These are phyloP conservation scores for Catagonus wagneri DNA, from an alignment of 2,113 vertebrate species.

Conservation along the genomic window DNA sequence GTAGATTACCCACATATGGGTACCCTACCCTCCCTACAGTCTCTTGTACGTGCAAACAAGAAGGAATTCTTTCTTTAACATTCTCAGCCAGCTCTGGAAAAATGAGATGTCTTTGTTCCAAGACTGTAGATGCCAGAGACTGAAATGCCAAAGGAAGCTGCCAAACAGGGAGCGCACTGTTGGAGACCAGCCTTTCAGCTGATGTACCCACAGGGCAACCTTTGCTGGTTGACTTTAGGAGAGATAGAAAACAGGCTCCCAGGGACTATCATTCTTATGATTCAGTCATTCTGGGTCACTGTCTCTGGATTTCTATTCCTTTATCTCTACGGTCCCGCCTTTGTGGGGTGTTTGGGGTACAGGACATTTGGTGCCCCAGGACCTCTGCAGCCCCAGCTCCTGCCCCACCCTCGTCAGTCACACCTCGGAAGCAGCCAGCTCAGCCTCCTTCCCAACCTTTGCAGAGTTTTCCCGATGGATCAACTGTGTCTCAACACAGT, in stretches of 20 bases:
- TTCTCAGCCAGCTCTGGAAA: slow-evolving; percentile 31
- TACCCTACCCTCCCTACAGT: background rate
- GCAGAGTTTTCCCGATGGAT: background rate
- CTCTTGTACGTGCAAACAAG: background rate
- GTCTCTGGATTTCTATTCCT: background rate
- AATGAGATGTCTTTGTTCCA: slow-evolving; percentile 39
- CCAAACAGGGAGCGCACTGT: background rate
- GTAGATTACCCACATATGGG: background rate
- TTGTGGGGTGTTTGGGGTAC: background rate
- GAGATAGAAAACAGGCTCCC: background rate
- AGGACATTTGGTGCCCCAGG: background rate
- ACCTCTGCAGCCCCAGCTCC: background rate
- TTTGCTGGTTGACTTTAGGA: background rate
- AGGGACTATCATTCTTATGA: background rate
- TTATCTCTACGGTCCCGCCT: background rate
- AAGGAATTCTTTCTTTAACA: background rate
- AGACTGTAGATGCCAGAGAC: background rate
- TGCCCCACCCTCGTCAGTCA: background rate
- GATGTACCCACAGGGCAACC: background rate
- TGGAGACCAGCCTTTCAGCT: background rate
- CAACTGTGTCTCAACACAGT: background rate
- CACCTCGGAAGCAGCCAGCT: background rate
- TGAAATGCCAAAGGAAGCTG: background rate
- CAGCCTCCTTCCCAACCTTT: background rate
- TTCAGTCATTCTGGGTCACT: background rate